Evolutionary conservation across 2,113 vertebrate species (phyloP), one percentile per base, ranked within the genome.

Genomic region (Toxostoma redivivum): DNA sequence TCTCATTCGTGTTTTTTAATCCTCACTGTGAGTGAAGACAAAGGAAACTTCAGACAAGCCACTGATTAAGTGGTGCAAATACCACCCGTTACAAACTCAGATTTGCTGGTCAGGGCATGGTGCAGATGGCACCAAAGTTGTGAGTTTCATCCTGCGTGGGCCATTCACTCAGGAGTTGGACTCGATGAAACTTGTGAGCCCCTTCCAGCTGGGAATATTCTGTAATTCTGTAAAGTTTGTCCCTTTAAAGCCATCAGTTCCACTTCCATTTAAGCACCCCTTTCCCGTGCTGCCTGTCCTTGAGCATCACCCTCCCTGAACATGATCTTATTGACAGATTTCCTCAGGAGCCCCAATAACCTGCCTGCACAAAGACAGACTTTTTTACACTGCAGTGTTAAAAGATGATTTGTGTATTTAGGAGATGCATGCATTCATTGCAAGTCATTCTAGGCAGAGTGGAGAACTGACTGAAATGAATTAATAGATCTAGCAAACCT

Each of bases 321-420:
- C 81, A 51, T 25, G 37, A 76, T 62, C 48, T 82, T 57, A 72
- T 11, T 78, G 95, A 96, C 88, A 66, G 69, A 81, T 86, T 90
- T 57, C 30, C 40, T 40, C 66, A 42, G 44, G 23, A 81, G 44
- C 33, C 48, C 90, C 53, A 48, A 3, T 28, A 79, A n/a, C 31
- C 67, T 94, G 86, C 92, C 93, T 69, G 28, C 61, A 90, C 74
- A 87, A 88, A 92, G 62, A 44, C 54, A 57, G 37, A 4, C 27
- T 79, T 81, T 92, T 94, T 87, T 84, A 96, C 60, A 73, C 82
- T 65, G 61, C 4, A 50, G 78, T 53, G n/a, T 66, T 85, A 92
- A 97, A 96, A 95, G 89, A 95, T 77, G 73, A 97, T 97, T 94
- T 95, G 81, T 93, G 60, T 81, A 71, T 95, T 92, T 95, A 86